Base-by-base conservation (phyloP, 64 coral and sea anemone species). In the Stichodactyla mertensii region DNA sequence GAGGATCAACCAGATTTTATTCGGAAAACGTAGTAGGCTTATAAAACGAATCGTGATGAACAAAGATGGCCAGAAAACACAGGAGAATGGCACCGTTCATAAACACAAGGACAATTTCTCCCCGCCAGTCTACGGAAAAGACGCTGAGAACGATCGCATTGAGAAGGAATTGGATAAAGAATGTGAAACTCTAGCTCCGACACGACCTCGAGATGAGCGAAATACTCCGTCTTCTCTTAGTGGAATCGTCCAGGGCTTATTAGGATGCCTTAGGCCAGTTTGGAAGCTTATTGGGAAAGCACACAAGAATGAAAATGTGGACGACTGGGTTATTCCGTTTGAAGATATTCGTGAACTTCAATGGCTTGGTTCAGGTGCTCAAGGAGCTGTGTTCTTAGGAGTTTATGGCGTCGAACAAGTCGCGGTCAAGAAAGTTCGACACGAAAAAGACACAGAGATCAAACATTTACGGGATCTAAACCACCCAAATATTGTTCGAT, bases 381-480 rank as follows among this genome's bases (percentile, higher is more conserved):
- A 97, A 61, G 94, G 94, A 4, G 94, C 94, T 0, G 94, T 97
- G 15, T 97, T 97, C 59, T 78, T 97, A 19, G 94, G 94, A 45
- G 61, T 71, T 12, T 93, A 90, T 82, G 90, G 79, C 54, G 80
- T 71, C 55, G 91, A 93, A 77, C 94, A 97, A 93, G 94, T 97
- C 5, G 94, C 94, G 4, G 94, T 97, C 28, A 97, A 97, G 53
- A 97, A 97, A 55, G 94, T 97, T 79, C 94, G 94, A 79, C 91
- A 92, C 13, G 85, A 93, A 56, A 89, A 89, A 55, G 94, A 97
- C 79, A 97, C 94, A 8, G 94, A 97, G 15, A 97, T 97, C 18
- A 92, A 87, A 55, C 94, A 97, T 55, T 64, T 97, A 26, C 80
- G 91, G 16, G 84, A 97, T 77, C 62, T 97, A 71, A 84, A 97